Base-by-base conservation (phyloP, 2,113 vertebrate species). In the Scortum barcoo region DNA sequence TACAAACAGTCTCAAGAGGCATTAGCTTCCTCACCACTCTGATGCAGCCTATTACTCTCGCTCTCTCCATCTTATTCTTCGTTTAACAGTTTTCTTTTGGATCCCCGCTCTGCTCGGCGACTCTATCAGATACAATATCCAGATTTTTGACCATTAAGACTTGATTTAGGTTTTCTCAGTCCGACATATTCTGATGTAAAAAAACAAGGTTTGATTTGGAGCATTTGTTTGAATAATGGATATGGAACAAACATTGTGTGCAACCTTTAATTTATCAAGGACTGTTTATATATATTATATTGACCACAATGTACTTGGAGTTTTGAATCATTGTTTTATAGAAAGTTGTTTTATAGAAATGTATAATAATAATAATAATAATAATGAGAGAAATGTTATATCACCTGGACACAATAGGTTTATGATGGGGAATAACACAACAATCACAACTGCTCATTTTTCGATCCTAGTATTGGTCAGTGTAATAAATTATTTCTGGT, bases 1-100 rank as follows among this genome's bases (percentile, higher is more conserved):
- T 89, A 79, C 86, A 86, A 88, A 84, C 91, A 92, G 84, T 91
- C 91, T 93, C 91, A 74, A 84, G 91, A 93, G 92, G 91, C 89
- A 88, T 93, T 89, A 88, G 90, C 92, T 92, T 90, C 90, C 88
- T 90, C 92, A 71, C 90, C 92, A 93, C 89, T 90, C 91, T 80
- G 83, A 90, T 86, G 84, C 91, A 88, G 87, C 65, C 89, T 91
- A 90, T 94, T 88, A 89, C 91, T 87, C 92, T 83, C 78, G 33
- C 70, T 65, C 87, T 75, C 80, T 72, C 85, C 61, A 76, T 88
- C 83, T 88, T 75, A 36, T 83, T 87, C 80, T 79, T 54, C 61
- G 58, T 85, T 69, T 84, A 71, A 68, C 51, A 30, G 48, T 57
- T 48, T 73, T 77, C 68, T 78, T 85, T 84, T 84, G 81, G 63